These are phyloP conservation scores for Sarotherodon lohbergeri DNA, from an alignment of 2,113 vertebrate genomes.

Conservation along the genomic window DNA sequence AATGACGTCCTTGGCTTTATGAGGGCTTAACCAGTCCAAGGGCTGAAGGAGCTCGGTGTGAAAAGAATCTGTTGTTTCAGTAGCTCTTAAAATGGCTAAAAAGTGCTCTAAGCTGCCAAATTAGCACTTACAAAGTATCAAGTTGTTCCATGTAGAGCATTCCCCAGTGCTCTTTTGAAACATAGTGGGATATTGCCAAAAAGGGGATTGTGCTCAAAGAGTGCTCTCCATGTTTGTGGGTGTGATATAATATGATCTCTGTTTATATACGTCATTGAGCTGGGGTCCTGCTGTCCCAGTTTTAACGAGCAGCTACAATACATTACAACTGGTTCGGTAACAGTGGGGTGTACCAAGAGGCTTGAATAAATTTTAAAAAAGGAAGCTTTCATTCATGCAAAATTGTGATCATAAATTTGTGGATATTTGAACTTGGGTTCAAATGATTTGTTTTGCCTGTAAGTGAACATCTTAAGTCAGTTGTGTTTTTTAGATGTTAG, in stretches of 20 bases:
- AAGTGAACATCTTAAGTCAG: neutral
- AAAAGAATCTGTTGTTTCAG: slow-evolving; percentile 57
- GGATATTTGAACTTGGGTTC: neutral
- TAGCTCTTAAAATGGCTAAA: slow-evolving; percentile 42
- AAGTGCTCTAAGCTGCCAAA: slow-evolving; percentile 38
- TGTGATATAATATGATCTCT: slow-evolving; percentile 27
- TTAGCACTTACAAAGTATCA: slow-evolving; percentile 34
- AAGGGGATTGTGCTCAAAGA: slow-evolving; percentile 9
- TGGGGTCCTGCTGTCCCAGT: neutral
- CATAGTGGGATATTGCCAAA: slow-evolving; percentile 9
- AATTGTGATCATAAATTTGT: neutral
- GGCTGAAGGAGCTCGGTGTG: slow-evolving; percentile 47
- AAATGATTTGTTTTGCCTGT: neutral
- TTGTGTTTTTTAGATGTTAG: slow-evolving; percentile 12
- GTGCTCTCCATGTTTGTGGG: neutral
- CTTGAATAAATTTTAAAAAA: neutral
- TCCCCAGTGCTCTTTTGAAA: slow-evolving; percentile 45
- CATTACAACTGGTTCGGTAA: neutral
- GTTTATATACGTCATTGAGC: slow-evolving; percentile 3
- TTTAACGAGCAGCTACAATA: neutral
- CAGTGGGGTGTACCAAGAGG: neutral
- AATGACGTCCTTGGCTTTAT: slow-evolving; percentile 38
- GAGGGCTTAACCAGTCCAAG: slow-evolving; percentile 33
- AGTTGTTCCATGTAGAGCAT: slow-evolving; percentile 30
- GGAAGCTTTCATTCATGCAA: neutral